Evolutionary conservation across 2,797 vertebrate species (phyloP), one percentile per base, ranked within the genome.

Genomic region (Clarias pachynema): DNA sequence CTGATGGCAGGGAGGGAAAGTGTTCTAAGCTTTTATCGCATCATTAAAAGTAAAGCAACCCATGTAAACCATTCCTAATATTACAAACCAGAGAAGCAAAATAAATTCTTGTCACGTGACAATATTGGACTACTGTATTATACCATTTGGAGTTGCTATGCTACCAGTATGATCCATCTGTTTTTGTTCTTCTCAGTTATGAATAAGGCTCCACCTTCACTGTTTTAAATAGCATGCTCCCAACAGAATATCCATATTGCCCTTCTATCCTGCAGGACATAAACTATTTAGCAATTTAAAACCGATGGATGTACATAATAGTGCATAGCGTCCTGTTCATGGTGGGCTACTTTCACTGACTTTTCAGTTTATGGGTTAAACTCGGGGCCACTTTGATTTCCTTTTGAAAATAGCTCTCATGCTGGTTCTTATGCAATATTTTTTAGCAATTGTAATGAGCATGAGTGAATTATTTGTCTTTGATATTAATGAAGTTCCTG

Each of bases 141-240:
- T 57, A 22, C 4, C 34, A 10, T 12, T 12, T 53, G 29, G 29
- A n/a, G 31, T 78, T 34, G 56, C 31, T 59, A 60, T 60, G 56
- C 20, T 78, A 59, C 74, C 56, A 78, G 20, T 60, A 78, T 37
- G 9, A 31, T 34, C 74, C 53, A 60, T 78, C 29, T 77, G 74
- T 34, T 49, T 16, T 24, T 24, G 40, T 60, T 62, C 6, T 62
- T 62, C 31, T 40, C 31, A 75, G 8, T 40, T 79, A 40, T 62
- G 57, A 62, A 62, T 60, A 79, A 62, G 57, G 22, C 57, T 62
- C 20, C 37, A 40, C 5, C 22, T 37, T 62, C 14, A 24, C 12
- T 18, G 31, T 37, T 79, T n/a, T 62, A 62, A 62, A 79, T 60
- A 60, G 57, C 75, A 62, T n/a, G 31, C 37, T 62, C 75, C 57